Conservation (phyloP, 2,797 vertebrate genomes). For the Perodicticus potto region DNA sequence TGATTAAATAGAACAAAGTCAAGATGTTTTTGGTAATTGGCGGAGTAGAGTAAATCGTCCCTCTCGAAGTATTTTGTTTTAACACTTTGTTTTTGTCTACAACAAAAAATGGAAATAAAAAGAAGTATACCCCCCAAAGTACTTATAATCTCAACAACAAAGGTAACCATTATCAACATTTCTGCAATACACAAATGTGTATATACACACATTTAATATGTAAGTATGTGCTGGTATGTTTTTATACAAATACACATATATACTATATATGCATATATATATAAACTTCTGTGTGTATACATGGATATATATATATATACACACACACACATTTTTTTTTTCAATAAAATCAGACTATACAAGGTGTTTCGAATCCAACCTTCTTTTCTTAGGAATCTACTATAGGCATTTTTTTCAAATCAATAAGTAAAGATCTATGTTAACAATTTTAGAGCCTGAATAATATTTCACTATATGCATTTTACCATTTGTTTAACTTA, state of each 20-base stretch:
- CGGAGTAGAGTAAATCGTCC: conserved; percentile 16
- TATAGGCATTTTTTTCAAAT: not conserved
- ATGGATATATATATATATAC: not conserved
- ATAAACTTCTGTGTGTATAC: not conserved
- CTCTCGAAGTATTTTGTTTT: conserved; percentile 22
- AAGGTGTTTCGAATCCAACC: not conserved
- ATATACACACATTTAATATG: not conserved
- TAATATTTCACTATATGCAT: not conserved
- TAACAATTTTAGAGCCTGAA: not conserved
- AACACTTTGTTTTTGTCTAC: conserved; percentile 27
- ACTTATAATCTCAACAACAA: not conserved
- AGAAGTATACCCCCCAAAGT: not conserved
- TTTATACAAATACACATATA: not conserved
- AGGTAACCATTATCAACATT: not conserved
- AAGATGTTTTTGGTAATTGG: conserved; percentile 54
- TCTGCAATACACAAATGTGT: not conserved
- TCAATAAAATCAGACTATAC: not conserved
- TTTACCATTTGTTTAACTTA: conserved; percentile 16
- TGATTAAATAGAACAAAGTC: conserved; percentile 57
- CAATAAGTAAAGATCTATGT: not conserved
- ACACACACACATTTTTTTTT: not conserved
- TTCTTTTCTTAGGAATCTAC: conserved; percentile 33
- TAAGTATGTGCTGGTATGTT: not conserved
- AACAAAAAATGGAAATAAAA: conserved; percentile 17
- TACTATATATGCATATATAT: not conserved